Evolutionary conservation across 2,888 invertebrate species (phyloP), one percentile per base, ranked within the genome.

Genomic region (Anthophora plumipes): DNA sequence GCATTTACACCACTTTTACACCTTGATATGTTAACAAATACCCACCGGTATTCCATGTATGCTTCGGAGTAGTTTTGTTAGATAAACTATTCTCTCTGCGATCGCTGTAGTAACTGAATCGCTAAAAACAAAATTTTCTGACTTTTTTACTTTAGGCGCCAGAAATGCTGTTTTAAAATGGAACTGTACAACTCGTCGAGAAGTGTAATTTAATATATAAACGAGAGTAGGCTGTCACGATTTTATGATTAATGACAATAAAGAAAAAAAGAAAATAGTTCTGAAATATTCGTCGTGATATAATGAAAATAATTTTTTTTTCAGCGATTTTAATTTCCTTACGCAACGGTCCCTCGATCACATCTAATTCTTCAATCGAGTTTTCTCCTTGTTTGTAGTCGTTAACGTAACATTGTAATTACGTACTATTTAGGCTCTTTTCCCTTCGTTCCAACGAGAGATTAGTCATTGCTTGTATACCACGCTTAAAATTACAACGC

Each of bases 61-160:
- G 46, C 37, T 54, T 64, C 31, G n/a, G 50, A 43, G 37, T 8
- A 2, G n/a, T 5, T 41, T 70, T 48, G n/a, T 52, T 60, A 78
- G 50, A 46, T 67, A 74, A n/a, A 70, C 25, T 22, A 39, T 79
- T 50, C n/a, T 41, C 12, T 8, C 5, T 4, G 12, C 12, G 25
- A 31, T 11, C n/a, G 1, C 11, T 67, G 41, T 50, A 60, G 12
- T 7, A 3, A 20, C 17, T n/a, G n/a, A 46, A 37, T 7, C 12
- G 31, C 50, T 66, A 80, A 61, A 64, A 82, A 72, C 80, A 82
- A 60, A 59, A 69, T 72, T 79, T 76, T 17, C 50, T 64, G 69
- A 80, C 61, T 72, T 80, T 82, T 81, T 80, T 82, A 72, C 76
- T 64, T 55, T 68, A 43, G 31, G 60, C 48, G 55, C 71, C 59